Evolutionary conservation across 2,888 invertebrate genomes (phyloP).

Genomic region (Phasia obesa): DNA sequence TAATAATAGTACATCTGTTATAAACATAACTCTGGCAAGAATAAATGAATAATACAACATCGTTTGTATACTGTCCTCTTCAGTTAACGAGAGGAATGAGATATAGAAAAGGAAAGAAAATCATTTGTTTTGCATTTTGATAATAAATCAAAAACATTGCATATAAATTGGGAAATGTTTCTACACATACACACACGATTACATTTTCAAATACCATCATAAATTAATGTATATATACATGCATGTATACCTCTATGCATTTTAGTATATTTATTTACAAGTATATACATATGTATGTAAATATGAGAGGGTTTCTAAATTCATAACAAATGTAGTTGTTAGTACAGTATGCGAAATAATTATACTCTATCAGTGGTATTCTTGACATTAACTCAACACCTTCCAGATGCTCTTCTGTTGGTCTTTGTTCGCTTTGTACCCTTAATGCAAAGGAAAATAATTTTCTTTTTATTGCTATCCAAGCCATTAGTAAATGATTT

Average conservation of each 20-base stretch:
- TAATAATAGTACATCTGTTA: slow-evolving; percentile 24
- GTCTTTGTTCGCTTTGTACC: too few relatives aligned
- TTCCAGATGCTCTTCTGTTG: too few relatives aligned
- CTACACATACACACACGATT: slow-evolving; percentile 18
- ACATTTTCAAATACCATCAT: not conserved
- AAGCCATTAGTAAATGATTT: too few relatives aligned
- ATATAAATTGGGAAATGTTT: slow-evolving; percentile 75
- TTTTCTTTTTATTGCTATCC: too few relatives aligned
- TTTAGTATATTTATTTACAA: slow-evolving; percentile 10
- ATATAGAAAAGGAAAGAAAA: slow-evolving; percentile 21
- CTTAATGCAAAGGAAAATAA: too few relatives aligned
- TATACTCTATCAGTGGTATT: too few relatives aligned
- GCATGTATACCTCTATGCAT: not conserved
- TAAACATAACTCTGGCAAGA: slow-evolving; percentile 23
- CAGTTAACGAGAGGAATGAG: not conserved
- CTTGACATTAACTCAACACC: too few relatives aligned
- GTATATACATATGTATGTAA: slow-evolving; percentile 16
- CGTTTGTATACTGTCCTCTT: not conserved
- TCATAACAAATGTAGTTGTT: not conserved
- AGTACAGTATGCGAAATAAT: too few relatives aligned
- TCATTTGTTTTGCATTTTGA: slow-evolving; percentile 72
- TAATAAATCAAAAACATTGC: slow-evolving; percentile 79
- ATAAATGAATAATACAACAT: slow-evolving; percentile 33
- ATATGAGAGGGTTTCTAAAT: not conserved
- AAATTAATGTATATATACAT: not conserved